Evolutionary conservation across 1,140 invertebrate genomes (phyloP).

Genomic region (Tetramorium parvispinum): DNA sequence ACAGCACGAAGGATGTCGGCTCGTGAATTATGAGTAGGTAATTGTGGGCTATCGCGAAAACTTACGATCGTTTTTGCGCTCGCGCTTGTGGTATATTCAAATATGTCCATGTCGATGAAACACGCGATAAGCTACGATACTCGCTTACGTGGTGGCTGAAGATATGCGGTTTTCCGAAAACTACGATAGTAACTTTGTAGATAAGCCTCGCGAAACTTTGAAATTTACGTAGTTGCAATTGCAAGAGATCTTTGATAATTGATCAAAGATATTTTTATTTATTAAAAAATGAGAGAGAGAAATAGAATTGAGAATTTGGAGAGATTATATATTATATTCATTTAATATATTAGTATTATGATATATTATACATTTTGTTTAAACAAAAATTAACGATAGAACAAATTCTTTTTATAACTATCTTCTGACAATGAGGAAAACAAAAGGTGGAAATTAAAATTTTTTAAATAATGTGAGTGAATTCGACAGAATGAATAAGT

Average conservation of each 20-base stretch:
- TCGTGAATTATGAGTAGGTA: conserved; percentile 41
- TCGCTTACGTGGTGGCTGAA: neutral
- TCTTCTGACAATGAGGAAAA: neutral
- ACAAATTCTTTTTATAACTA: neutral
- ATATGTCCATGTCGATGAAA: conserved; percentile 14
- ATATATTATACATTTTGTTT: neutral
- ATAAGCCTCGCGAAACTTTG: neutral
- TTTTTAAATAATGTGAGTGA: neutral
- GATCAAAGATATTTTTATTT: neutral
- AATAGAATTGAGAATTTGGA: neutral
- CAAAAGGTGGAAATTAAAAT: neutral
- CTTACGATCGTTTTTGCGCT: conserved; percentile 46
- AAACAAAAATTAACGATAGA: neutral
- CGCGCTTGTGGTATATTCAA: conserved; percentile 22
- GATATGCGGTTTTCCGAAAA: conserved; percentile 17
- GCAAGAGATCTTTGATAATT: neutral
- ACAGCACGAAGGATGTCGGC: conserved; percentile 23
- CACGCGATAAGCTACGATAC: conserved; percentile 8
- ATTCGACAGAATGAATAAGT: neutral
- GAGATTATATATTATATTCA: neutral
- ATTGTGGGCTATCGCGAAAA: conserved; percentile 35
- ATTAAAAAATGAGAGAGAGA: neutral
- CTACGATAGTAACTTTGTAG: neutral
- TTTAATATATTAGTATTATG: neutral
- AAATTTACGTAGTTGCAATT: neutral